Conservation (phyloP, 2,888 invertebrate genomes). For the Meiosimyza platycephala region DNA sequence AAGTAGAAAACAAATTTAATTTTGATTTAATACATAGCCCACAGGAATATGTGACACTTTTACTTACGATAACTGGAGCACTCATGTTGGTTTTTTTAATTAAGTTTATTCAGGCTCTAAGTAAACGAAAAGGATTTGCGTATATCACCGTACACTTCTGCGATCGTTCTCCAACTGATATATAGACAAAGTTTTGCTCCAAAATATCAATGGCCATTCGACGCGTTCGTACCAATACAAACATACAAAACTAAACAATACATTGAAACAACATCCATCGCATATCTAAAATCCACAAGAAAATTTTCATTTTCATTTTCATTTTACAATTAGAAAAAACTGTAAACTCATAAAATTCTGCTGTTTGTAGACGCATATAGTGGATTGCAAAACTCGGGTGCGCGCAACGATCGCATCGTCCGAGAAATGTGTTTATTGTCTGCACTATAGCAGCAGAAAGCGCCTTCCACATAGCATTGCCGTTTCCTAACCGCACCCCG, state of each 20-base stretch:
- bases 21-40: not conserved
- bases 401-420: conserved; percentile 10
- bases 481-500: not conserved
- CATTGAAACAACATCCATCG: conserved; percentile 24
- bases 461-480: not conserved
- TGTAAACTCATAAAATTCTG: conserved; percentile 52
- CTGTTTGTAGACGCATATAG: conserved; percentile 39
- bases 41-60: not conserved
- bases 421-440: conserved; percentile 31
- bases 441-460: conserved; percentile 3
- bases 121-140: conserved; percentile 18
- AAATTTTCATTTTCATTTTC: conserved; percentile 36
- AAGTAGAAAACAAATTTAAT: not conserved
- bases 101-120: not conserved
- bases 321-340: conserved; percentile 59
- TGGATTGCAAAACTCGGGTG: conserved; percentile 42
- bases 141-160: conserved; percentile 36
- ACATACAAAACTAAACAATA: conserved; percentile 18
- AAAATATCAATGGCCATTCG: conserved; percentile 41
- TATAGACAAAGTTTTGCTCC: conserved; percentile 38
- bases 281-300: conserved; percentile 19
- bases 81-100: conserved; percentile 53
- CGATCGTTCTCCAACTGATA: conserved; percentile 47
- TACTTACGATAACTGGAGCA: conserved; percentile 45
- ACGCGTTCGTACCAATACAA: conserved; percentile 17